Evolutionary conservation across 2,888 invertebrate genomes (phyloP).

Genomic region (Platycheirus rosarum): DNA sequence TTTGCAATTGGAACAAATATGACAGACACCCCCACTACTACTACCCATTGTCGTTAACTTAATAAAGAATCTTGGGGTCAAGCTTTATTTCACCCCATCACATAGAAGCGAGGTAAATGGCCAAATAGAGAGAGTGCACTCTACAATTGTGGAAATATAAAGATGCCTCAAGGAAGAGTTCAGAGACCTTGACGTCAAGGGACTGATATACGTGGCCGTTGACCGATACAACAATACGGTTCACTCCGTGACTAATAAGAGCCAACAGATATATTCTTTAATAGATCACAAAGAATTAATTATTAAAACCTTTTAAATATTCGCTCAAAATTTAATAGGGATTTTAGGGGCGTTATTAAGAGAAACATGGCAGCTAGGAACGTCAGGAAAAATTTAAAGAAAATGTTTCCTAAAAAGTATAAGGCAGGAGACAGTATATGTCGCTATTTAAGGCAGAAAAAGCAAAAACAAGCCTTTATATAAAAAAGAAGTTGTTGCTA

Average conservation of each 20-base stretch:
- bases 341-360: background rate
- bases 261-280: constrained; percentile 10
- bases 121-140: too few relatives aligned
- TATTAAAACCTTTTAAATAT: too few relatives aligned
- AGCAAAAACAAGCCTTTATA: background rate
- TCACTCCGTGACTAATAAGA: constrained; percentile 21
- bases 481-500: background rate
- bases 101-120: too few relatives aligned
- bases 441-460: background rate
- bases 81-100: too few relatives aligned
- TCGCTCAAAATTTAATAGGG: constrained; percentile 4
- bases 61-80: too few relatives aligned
- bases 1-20: background rate
- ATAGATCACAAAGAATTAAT: too few relatives aligned
- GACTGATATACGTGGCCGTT: constrained; percentile 20
- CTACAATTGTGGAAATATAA: too few relatives aligned
- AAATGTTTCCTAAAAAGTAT: background rate
- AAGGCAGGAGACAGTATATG: background rate
- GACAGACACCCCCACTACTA: background rate
- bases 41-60: too few relatives aligned
- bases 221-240: constrained; percentile 29
- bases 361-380: background rate
- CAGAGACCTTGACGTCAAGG: background rate
- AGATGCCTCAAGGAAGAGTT: too few relatives aligned
- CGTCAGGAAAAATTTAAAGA: background rate